These are phyloP conservation scores for Leptoteleia sp. DNA, from an alignment of 1,140 invertebrate species.

Conservation along the genomic window DNA sequence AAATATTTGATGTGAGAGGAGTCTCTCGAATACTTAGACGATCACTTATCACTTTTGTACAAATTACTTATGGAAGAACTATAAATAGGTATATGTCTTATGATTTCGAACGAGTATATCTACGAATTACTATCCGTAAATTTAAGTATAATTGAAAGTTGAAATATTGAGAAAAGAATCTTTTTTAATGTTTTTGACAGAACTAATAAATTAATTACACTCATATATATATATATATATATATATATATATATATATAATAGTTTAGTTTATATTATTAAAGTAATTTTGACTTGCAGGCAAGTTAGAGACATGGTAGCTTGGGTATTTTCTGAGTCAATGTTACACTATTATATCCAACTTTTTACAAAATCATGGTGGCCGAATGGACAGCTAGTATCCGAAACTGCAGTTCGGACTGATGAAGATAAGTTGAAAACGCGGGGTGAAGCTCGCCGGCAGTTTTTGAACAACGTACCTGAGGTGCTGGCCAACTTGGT, in stretches of 20 bases:
- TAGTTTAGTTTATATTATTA: too few relatives aligned
- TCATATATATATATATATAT: too few relatives aligned
- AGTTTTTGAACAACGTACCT: slow-evolving; percentile 87
- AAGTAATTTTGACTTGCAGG: too few relatives aligned
- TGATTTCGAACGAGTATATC: too few relatives aligned
- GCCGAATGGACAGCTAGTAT: slow-evolving; percentile 88
- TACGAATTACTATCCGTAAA: too few relatives aligned
- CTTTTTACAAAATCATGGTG: slow-evolving; percentile 92
- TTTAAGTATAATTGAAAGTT: too few relatives aligned
- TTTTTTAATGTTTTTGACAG: too few relatives aligned
- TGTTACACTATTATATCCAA: slow-evolving; percentile 93
- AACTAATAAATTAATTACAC: too few relatives aligned
- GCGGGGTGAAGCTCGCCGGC: slow-evolving; percentile 84
- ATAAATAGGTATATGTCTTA: slow-evolving; percentile 95
- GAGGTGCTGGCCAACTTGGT: slow-evolving; percentile 91
- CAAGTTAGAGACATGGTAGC: slow-evolving; percentile 93
- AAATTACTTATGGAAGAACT: slow-evolving; percentile 94
- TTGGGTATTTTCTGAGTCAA: slow-evolving; percentile 93
- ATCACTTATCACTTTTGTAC: slow-evolving; percentile 94
- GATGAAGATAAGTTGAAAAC: slow-evolving; percentile 87
- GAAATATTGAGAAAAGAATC: too few relatives aligned
- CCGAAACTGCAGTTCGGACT: slow-evolving; percentile 80
- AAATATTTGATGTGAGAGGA: slow-evolving; percentile 94
- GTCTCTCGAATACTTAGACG: slow-evolving; percentile 93
- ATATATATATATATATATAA: too few relatives aligned